Evolutionary conservation across 2,797 vertebrate genomes (phyloP).

Genomic region (Podargus strigoides): DNA sequence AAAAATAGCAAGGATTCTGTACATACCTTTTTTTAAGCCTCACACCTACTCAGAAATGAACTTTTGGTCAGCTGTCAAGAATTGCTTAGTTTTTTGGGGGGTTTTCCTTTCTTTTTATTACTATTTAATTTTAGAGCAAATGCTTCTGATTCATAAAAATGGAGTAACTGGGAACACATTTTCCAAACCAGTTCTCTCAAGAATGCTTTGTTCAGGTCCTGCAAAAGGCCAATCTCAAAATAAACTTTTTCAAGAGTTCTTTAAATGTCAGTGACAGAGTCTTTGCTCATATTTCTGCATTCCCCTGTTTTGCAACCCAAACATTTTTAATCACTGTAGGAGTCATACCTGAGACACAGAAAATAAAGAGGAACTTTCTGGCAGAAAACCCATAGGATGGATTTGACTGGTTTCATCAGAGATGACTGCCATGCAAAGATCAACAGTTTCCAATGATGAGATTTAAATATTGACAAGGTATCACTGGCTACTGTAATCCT

Average conservation of each 20-base stretch:
- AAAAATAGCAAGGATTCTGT: constrained; percentile 9
- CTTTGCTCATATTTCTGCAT: neutral
- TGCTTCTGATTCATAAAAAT: constrained; percentile 1
- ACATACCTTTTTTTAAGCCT: neutral
- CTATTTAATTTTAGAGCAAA: constrained; percentile 12
- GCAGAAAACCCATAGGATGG: neutral
- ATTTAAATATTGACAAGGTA: neutral
- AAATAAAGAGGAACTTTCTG: neutral
- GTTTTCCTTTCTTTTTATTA: neutral
- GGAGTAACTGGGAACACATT: neutral
- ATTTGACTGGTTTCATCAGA: neutral
- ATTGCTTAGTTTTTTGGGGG: neutral
- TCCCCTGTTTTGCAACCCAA: neutral
- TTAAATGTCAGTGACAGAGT: neutral
- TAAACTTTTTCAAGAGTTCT: constrained; percentile 5
- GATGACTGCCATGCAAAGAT: neutral
- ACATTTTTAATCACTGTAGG: neutral
- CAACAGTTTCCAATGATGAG: neutral
- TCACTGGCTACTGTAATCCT: neutral
- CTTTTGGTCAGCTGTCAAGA: neutral
- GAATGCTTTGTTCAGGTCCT: neutral
- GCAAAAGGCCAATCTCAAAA: constrained; percentile 31
- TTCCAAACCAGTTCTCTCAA: neutral
- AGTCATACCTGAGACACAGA: neutral
- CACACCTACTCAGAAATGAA: constrained; percentile 19